phyloP scores from a whole-genome alignment of 2,797 vertebrate species.

The Poeciliopsis turneri region DNA sequence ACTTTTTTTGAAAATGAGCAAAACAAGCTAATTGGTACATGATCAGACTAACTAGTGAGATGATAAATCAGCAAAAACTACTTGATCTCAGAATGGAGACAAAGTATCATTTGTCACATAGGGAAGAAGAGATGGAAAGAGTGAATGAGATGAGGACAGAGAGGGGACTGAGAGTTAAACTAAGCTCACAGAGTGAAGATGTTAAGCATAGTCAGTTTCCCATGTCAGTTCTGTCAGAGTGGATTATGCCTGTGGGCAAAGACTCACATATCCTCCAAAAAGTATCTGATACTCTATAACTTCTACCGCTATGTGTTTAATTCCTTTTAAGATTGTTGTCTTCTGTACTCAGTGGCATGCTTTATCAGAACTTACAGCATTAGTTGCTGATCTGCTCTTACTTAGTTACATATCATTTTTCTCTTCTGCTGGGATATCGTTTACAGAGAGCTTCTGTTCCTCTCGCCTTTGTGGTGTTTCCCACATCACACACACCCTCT shows the following conservation, averaged over 20 bases:
- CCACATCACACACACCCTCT: slow-evolving; percentile 22
- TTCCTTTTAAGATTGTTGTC: slow-evolving; percentile 5
- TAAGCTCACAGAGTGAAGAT: slow-evolving; percentile 16
- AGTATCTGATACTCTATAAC: slow-evolving; percentile 33
- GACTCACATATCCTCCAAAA: slow-evolving; percentile 43
- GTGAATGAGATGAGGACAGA: slow-evolving; percentile 16
- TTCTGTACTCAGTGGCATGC: neutral
- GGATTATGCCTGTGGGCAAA: slow-evolving; percentile 47
- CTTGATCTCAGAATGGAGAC: neutral
- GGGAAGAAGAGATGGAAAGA: slow-evolving; percentile 19
- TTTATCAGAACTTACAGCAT: neutral
- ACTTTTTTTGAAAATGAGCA: neutral
- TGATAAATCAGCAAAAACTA: neutral
- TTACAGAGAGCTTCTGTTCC: slow-evolving; percentile 26
- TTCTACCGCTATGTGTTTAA: neutral
- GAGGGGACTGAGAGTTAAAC: slow-evolving; percentile 38
- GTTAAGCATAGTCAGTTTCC: slow-evolving; percentile 44
- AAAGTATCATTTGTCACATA: slow-evolving; percentile 6
- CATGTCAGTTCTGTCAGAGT: slow-evolving; percentile 28
- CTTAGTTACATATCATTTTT: slow-evolving; percentile 41
- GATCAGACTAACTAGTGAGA: neutral
- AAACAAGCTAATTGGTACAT: neutral
- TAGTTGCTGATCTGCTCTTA: slow-evolving; percentile 16
- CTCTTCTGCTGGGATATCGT: slow-evolving; percentile 39
- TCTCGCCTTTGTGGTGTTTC: slow-evolving; percentile 18